These are phyloP conservation scores for Steinernema carpocapsae DNA, from an alignment of 2,888 invertebrate genomes.

Conservation along the genomic window DNA sequence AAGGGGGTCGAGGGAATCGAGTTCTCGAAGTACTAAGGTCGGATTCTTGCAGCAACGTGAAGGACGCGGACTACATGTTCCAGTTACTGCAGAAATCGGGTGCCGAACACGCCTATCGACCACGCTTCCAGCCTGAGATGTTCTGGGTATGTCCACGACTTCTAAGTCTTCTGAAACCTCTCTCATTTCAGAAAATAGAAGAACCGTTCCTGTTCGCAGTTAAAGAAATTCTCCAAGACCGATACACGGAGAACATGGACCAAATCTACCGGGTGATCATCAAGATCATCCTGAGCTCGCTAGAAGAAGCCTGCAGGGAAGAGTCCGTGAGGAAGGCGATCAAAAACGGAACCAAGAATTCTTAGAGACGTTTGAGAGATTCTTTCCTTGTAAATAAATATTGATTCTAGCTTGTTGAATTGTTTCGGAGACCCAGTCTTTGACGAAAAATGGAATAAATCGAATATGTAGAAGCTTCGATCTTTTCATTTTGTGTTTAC, in stretches of 20 bases:
- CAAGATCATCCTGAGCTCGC: slow-evolving; percentile 83
- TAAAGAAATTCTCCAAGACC: slow-evolving; percentile 82
- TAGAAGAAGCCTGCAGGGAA: slow-evolving; percentile 70
- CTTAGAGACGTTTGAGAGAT: too few relatives aligned
- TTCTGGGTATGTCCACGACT: slow-evolving; percentile 78
- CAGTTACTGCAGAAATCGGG: slow-evolving; percentile 83
- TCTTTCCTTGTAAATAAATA: too few relatives aligned
- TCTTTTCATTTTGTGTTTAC: too few relatives aligned
- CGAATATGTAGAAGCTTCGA: too few relatives aligned
- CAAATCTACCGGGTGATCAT: slow-evolving; percentile 86
- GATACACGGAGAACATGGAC: slow-evolving; percentile 87
- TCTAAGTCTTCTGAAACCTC: not conserved
- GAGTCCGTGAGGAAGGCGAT: not conserved
- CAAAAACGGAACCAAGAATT: slow-evolving; percentile 2
- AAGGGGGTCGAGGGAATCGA: not conserved
- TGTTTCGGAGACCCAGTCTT: too few relatives aligned
- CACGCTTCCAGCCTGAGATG: slow-evolving; percentile 83
- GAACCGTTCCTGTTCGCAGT: slow-evolving; percentile 86
- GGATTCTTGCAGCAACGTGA: slow-evolving; percentile 75
- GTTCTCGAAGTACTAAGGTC: not conserved
- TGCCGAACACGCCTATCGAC: slow-evolving; percentile 82
- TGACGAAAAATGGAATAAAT: too few relatives aligned
- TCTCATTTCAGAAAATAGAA: slow-evolving; percentile 79
- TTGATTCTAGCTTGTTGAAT: too few relatives aligned
- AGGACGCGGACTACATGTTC: slow-evolving; percentile 84